phyloP scores from a whole-genome alignment of 2,797 vertebrate species.

The Poecilia wingei region DNA sequence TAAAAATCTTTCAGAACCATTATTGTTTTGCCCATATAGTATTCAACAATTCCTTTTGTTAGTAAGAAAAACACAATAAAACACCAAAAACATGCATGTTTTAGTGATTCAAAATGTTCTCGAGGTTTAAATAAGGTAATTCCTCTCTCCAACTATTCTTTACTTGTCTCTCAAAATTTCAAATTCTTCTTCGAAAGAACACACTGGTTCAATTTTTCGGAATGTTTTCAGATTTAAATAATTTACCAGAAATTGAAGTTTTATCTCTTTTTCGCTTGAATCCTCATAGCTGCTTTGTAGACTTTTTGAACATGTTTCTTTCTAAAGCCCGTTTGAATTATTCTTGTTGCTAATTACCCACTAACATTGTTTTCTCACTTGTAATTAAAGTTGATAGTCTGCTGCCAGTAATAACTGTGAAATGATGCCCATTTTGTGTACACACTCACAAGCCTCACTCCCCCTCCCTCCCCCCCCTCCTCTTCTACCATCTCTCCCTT shows the following conservation, averaged over 20 bases:
- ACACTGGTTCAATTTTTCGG: background rate
- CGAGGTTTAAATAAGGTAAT: background rate
- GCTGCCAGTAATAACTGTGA: constrained; percentile 19
- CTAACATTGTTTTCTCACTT: constrained; percentile 5
- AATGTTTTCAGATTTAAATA: background rate
- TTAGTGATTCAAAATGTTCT: background rate
- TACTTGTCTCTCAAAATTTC: background rate
- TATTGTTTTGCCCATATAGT: background rate
- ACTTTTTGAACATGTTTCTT: background rate
- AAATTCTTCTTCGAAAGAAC: background rate
- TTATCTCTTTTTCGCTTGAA: background rate
- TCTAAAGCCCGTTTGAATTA: background rate
- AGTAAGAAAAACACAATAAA: background rate
- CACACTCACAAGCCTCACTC: constrained; percentile 40
- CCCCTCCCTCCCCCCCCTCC: background rate
- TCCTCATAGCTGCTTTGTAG: background rate
- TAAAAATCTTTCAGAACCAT: background rate
- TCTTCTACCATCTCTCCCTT: constrained; percentile 25
- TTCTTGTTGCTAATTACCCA: background rate
- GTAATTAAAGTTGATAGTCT: constrained; percentile 19
- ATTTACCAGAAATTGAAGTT: background rate
- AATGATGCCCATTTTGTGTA: constrained; percentile 41
- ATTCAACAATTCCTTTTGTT: background rate
- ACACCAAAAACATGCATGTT: background rate
- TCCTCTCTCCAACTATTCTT: background rate